Conservation (phyloP, 2,797 vertebrate genomes). For the Typhlichthys eigenmanni region DNA sequence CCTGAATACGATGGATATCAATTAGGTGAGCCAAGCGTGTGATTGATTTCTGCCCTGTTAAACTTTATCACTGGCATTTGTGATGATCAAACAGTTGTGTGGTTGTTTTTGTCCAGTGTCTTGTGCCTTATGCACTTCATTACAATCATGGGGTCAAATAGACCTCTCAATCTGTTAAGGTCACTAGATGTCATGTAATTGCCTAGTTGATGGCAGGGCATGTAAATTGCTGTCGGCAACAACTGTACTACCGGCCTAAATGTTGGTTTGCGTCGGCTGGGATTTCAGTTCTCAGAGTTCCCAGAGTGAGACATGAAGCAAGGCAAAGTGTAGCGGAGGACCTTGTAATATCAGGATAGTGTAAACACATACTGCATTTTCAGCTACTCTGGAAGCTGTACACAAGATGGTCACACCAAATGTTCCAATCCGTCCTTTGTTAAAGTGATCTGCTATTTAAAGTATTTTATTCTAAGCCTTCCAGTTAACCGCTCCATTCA, state of each 20-base stretch:
- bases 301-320: too few species aligned
- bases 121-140: slow-evolving; percentile 57
- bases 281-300: too few species aligned
- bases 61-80: slow-evolving; percentile 65
- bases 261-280: too few species aligned
- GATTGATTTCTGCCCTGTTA: slow-evolving; percentile 80
- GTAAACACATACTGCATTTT: too few species aligned
- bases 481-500: slow-evolving; percentile 36
- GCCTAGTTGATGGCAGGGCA: too few species aligned
- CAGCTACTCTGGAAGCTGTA: too few species aligned
- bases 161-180: slow-evolving; percentile 53
- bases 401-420: too few species aligned
- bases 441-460: slow-evolving; percentile 42
- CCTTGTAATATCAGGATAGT: too few species aligned
- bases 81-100: slow-evolving; percentile 48
- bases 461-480: slow-evolving; percentile 7
- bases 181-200: neutral
- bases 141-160: slow-evolving; percentile 46
- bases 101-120: slow-evolving; percentile 39
- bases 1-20: slow-evolving; percentile 58
- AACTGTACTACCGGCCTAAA: too few species aligned
- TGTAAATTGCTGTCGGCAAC: too few species aligned
- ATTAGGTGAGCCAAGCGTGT: slow-evolving; percentile 78
- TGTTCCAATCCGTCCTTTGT: too few species aligned
- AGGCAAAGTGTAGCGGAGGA: too few species aligned